phyloP scores from a whole-genome alignment of 1,140 invertebrate species.

The Doryteuthis pealeii region DNA sequence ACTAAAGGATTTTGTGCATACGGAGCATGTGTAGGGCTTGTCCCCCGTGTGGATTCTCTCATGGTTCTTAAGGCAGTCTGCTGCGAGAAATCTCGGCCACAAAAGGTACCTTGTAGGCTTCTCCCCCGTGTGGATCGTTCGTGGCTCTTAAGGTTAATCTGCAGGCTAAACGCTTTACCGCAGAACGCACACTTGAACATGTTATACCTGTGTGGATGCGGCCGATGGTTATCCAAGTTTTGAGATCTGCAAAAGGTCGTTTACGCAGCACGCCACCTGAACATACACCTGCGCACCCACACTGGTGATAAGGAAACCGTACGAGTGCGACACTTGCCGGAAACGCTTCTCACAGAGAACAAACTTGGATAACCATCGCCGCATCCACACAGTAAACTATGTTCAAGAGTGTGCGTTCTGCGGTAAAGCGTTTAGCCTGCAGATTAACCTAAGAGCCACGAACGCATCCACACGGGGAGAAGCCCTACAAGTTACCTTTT shows the following conservation, averaged over 20 bases:
- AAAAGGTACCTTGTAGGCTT: background rate
- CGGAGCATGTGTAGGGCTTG: constrained; percentile 23
- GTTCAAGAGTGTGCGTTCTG: constrained; percentile 10
- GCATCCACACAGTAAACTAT: constrained; percentile 15
- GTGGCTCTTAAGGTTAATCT: background rate
- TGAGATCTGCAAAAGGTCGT: constrained; percentile 19
- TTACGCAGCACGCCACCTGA: constrained; percentile 20
- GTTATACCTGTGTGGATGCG: too few relatives aligned
- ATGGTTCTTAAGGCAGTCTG: constrained; percentile 17
- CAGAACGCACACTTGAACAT: constrained; percentile 52
- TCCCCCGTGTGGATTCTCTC: constrained; percentile 26
- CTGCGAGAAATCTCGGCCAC: background rate
- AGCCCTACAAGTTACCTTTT: constrained; percentile 65
- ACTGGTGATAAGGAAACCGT: constrained; percentile 37
- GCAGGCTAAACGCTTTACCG: constrained; percentile 57
- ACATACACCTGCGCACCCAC: constrained; percentile 63
- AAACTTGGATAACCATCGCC: constrained; percentile 16
- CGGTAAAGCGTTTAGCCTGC: constrained; percentile 17
- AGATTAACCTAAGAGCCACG: constrained; percentile 12
- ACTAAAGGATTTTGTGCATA: constrained; percentile 23
- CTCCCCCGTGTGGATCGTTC: background rate
- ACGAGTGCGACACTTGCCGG: constrained; percentile 51
- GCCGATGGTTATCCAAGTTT: constrained; percentile 16
- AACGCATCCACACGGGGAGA: constrained; percentile 72
- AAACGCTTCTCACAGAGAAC: constrained; percentile 21